These are phyloP conservation scores for Cromileptes altivelis DNA, from an alignment of 2,113 vertebrate genomes.

Conservation along the genomic window DNA sequence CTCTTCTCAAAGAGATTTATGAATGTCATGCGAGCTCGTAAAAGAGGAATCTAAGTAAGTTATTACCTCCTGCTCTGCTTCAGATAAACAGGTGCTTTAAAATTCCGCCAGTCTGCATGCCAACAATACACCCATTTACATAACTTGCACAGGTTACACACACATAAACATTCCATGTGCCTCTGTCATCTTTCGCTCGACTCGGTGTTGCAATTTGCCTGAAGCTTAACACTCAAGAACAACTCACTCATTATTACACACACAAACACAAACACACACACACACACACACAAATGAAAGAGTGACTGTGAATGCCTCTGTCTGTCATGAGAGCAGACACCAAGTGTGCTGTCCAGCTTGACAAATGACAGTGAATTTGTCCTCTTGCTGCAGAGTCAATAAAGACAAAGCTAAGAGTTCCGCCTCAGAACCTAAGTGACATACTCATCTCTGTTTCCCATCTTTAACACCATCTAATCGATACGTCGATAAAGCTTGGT, in stretches of 20 bases:
- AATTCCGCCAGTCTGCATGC: conserved; percentile 37
- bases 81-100: conserved; percentile 57
- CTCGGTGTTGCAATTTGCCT: conserved; percentile 48
- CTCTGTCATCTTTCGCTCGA: conserved; percentile 47
- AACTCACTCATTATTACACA: conserved; percentile 33
- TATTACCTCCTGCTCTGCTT: conserved; percentile 13
- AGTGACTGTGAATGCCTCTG: conserved; percentile 16
- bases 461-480: background rate
- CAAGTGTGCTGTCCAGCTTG: conserved; percentile 60
- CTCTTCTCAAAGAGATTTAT: conserved; percentile 14
- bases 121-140: conserved; percentile 38
- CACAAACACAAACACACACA: conserved; percentile 14
- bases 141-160: conserved; percentile 15
- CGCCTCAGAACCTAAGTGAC: background rate
- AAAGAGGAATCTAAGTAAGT: conserved; percentile 15
- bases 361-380: conserved; percentile 29
- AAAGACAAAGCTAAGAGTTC: conserved; percentile 2
- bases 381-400: background rate
- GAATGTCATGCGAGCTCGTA: background rate
- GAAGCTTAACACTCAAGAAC: conserved; percentile 41
- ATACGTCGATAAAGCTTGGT: background rate
- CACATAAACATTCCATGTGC: conserved; percentile 55
- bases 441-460: conserved; percentile 14
- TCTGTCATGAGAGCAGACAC: conserved; percentile 20
- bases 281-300: background rate